These are phyloP conservation scores for Nothoprocta perdicaria DNA, from an alignment of 2,113 vertebrate genomes.

Conservation along the genomic window DNA sequence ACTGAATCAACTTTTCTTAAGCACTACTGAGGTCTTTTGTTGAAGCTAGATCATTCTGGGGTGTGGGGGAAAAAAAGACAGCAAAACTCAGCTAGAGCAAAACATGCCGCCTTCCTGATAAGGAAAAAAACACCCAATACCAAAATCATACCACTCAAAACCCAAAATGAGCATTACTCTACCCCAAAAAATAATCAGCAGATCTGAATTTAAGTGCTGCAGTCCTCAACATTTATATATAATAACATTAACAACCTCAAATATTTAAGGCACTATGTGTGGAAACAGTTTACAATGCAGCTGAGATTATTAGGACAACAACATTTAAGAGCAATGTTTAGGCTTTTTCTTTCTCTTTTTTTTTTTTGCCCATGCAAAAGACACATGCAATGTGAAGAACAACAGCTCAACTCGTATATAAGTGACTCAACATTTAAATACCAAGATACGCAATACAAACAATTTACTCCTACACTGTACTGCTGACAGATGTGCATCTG, in stretches of 20 bases:
- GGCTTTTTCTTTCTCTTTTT: constrained; percentile 77
- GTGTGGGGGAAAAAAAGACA: constrained; percentile 74
- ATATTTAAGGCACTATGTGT: constrained; percentile 99
- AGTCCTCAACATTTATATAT: constrained; percentile 97
- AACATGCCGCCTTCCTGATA: constrained; percentile 84
- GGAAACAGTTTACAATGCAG: constrained; percentile 98
- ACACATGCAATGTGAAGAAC: constrained; percentile 99
- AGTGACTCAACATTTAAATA: constrained; percentile 95
- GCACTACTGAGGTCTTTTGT: constrained; percentile 89
- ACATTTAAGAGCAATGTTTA: constrained; percentile 95
- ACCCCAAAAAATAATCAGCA: constrained; percentile 80
- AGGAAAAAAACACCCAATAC: constrained; percentile 84
- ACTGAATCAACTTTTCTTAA: constrained; percentile 92
- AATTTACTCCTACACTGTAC: constrained; percentile 89
- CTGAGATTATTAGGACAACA: constrained; percentile 92
- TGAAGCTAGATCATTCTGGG: constrained; percentile 88
- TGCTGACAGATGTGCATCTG: constrained; percentile 91
- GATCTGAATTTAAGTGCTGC: constrained; percentile 98
- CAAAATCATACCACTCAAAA: constrained; percentile 90
- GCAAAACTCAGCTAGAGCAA: constrained; percentile 89
- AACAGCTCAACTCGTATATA: constrained; percentile 84
- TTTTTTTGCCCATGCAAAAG: constrained; percentile 95
- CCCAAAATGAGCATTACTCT: constrained; percentile 86
- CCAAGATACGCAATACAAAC: constrained; percentile 89
- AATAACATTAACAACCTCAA: constrained; percentile 99